Percentiles rank a stretch among this genome's conserved stretches.
Evolutionary conservation across 2,113 vertebrate genomes (phyloP).

Genomic region (Pycnonotus jocosus): DNA sequence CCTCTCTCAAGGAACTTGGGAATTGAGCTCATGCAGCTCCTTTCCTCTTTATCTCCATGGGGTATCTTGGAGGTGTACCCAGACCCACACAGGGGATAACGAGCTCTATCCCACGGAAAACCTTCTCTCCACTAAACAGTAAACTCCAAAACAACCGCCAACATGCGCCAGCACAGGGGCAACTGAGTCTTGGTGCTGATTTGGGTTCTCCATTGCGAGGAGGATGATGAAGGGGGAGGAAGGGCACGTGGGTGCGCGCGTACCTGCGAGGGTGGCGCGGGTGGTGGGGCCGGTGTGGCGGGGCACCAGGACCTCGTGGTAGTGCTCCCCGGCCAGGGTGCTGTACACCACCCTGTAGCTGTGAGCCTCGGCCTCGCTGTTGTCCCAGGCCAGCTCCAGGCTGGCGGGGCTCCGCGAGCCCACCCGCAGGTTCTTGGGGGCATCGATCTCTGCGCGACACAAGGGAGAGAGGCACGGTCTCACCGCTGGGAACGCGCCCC

Average conservation of each 20-base stretch:
- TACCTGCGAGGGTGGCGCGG: conserved; percentile 84
- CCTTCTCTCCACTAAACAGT: not conserved
- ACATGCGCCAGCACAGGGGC: not conserved
- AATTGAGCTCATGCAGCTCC: not conserved
- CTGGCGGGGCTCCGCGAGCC: conserved; percentile 80
- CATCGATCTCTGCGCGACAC: conserved; percentile 88
- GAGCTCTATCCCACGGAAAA: not conserved
- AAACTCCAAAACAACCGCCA: not conserved
- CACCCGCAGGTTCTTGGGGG: conserved; percentile 90
- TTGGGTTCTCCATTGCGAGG: not conserved
- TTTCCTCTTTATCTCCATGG: not conserved
- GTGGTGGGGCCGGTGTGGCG: conserved; percentile 78
- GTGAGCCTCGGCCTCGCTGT: conserved; percentile 91
- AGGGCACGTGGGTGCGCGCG: not conserved
- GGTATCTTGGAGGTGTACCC: not conserved
- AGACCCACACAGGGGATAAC: not conserved
- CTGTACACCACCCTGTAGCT: conserved; percentile 92
- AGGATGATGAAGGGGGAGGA: not conserved
- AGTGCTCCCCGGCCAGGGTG: conserved; percentile 92
- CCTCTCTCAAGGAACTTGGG: not conserved
- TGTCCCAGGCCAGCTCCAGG: conserved; percentile 94
- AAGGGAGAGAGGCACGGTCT: conserved; percentile 63
- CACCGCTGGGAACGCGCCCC: rapidly evolving
- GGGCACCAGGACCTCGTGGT: conserved; percentile 86
- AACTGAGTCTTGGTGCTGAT: rapidly evolving